Evolutionary conservation across 2,797 vertebrate species (phyloP), one percentile per base, ranked within the genome.

Genomic region (Lepus townsendii): DNA sequence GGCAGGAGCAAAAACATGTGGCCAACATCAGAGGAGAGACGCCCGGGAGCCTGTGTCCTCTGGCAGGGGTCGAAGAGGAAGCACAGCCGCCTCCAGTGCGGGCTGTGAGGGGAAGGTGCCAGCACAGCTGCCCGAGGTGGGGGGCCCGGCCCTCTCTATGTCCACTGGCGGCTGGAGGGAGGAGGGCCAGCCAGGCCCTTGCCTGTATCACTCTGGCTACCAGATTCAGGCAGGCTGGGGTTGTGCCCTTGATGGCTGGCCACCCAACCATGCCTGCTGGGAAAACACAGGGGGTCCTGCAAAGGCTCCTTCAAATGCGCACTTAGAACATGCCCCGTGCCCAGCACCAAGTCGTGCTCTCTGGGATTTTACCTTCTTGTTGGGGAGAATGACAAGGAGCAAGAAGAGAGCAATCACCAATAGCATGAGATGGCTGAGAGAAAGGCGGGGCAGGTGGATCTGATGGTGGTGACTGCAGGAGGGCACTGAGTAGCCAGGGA

Each of bases 21-120:
- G 95, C 94, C 95, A 93, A 93, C 72, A 83, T 98, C 95, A 95
- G 95, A 93, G 91, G 60, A 82, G 93, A 91, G 50, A 72, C 78
- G 95, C 96, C 89, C 65, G 52, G 69, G 73, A 84, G 94, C 78
- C 72, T 71, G 69, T 92, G 22, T 90, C 78, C 95, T 88, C 69
- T 30, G 7, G 57, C 96, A 77, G 83, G 93, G 93, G 60, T 95
- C 96, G 96, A 97, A 97, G 97, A 98, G 95, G 95, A 98, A 97
- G 93, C 95, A 94, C 83, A 97, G 97, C 95, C 71, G 72, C 78
- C 95, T 92, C 93, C 32, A 50, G 75, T 85, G 63, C 65, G 76
- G 83, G 66, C 32, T 0, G 14, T 3, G 0, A 60, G 71, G 83
- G 32, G 62, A 84, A 65, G 68, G 65, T 91, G 93, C 90, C 95